These are phyloP conservation scores for Pseudopipra pipra DNA, from an alignment of 2,113 vertebrate species.

Conservation along the genomic window DNA sequence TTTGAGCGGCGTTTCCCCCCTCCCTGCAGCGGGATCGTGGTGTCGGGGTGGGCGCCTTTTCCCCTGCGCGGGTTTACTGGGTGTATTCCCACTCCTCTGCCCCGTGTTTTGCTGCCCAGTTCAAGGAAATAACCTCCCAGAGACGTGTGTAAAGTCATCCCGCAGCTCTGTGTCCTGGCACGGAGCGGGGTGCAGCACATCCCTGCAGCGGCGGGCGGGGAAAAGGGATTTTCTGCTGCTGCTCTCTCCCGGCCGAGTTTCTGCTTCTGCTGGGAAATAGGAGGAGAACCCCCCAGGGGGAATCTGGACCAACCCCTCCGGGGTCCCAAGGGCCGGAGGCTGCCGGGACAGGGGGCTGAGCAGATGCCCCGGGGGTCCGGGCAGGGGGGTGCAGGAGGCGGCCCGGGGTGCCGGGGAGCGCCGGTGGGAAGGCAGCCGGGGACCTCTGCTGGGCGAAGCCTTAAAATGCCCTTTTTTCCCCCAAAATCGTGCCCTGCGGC, in stretches of 20 bases:
- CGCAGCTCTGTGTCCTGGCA: not conserved
- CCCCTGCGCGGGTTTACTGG: not conserved
- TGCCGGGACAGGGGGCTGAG: not conserved
- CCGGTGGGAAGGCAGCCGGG: not conserved
- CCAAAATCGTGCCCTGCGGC: not conserved
- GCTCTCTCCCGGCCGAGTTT: not conserved
- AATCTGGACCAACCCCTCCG: not conserved
- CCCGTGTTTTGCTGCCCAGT: not conserved
- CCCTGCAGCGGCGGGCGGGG: fast-evolving
- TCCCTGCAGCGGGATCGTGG: not conserved
- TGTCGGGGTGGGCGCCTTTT: fast-evolving
- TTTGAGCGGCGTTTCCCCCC: not conserved
- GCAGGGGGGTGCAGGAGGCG: not conserved
- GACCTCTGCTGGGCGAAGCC: conserved; percentile 37
- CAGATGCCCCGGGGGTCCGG: not conserved
- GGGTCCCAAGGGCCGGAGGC: not conserved
- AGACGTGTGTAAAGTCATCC: fast-evolving
- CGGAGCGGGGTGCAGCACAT: fast-evolving
- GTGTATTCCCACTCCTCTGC: not conserved
- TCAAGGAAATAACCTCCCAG: not conserved
- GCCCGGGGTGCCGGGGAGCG: not conserved
- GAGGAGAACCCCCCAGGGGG: not conserved
- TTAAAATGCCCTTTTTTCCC: not conserved
- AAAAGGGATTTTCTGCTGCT: not conserved
- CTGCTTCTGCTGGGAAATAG: not conserved